Evolutionary conservation across 2,888 invertebrate genomes (phyloP), one percentile per base, ranked within the genome.

Genomic region (Acrobasis repandana): DNA sequence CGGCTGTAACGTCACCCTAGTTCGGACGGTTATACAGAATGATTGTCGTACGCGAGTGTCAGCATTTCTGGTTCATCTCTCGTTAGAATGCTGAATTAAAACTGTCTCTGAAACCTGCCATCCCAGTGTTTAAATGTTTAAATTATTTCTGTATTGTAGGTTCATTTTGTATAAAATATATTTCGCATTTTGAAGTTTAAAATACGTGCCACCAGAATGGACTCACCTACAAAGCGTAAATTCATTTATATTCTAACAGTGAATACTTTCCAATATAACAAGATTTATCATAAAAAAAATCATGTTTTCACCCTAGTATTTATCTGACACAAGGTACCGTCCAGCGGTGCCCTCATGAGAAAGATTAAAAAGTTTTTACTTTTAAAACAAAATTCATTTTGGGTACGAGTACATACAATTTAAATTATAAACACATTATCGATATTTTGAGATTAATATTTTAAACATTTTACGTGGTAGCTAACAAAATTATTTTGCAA

Each of bases 61-160:
- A 91, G 90, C 90, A 75, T 80, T 90, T 88, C 85, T 80, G 83
- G 82, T 82, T 83, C 85, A 87, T 86, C 85, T 86, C 88, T 88
- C 88, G 88, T 89, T 90, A 89, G 85, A 76, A 83, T 77, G 79
- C 80, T 79, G 82, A 85, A 89, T 89, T 87, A 88, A 89, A 88
- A 85, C 81, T 79, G 62, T 80, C 76, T 74, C 75, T 75, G 77
- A 9, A 77, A 75, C 71, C 77, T 67, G 73, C 76, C 66, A 67
- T 66, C 70, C 66, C 43, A 46, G 9, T 28, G 38, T 11, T 51
- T 20, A 50, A 51, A 49, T 4, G n/a, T 49, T 28, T 11, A 14
- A n/a, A 43, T 43, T n/a, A 43, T 43, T 43, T 43, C n/a, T n/a
- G 43, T 43, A 43, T 14, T 6, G 28, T 28, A 28, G 28, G 28